Base-by-base conservation (phyloP, 2,113 vertebrate species). In the Tichodroma muraria region DNA sequence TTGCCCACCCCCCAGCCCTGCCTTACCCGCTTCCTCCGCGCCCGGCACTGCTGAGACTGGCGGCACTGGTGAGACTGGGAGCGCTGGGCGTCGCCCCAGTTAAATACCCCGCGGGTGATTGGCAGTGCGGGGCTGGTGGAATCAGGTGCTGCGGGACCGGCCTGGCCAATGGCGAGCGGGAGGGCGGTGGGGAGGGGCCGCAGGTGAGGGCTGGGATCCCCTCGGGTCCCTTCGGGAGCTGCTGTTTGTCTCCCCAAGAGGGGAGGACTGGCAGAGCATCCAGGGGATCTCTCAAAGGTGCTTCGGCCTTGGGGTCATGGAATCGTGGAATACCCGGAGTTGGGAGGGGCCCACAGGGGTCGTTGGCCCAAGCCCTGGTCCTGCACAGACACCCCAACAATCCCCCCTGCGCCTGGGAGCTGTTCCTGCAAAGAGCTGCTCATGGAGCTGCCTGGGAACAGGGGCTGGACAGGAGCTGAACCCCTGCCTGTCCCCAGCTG, bases 21-120 rank as follows among this genome's bases (percentile, higher is more conserved):
- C 35, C 94, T 75, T 79, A 94, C 96, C 87, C 54, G 79, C 21
- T 38, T 15, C 1, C 68, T 66, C 45, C 0, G 0, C 33, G 52
- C 38, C 82, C 59, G 35, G 89, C 21, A 6, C 44, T 18, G 44
- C 17, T 45, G 44, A 45, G 44, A 45, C 78, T 1, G 11, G n/a
- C 10, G 33, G 6, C 0, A 0, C 80, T 1, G n/a, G 3, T 28
- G 23, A 3, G 8, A 28, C 16, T 1, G 15, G 33, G 12, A 37
- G 5, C 0, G 0, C 6, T 3, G 20, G 10, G 37, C 33, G 54
- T 8, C 8, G 4, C 15, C 85, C 54, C 7, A 0, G 3, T 27
- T 78, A 92, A 95, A 83, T 93, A 88, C 22, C 90, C 89, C 64
- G 3, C 0, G 6, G 79, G n/a, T 19, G 94, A 88, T 1, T 28